Conservation (phyloP, 2,888 invertebrate genomes). For the Lasioglossum marginatum region DNA sequence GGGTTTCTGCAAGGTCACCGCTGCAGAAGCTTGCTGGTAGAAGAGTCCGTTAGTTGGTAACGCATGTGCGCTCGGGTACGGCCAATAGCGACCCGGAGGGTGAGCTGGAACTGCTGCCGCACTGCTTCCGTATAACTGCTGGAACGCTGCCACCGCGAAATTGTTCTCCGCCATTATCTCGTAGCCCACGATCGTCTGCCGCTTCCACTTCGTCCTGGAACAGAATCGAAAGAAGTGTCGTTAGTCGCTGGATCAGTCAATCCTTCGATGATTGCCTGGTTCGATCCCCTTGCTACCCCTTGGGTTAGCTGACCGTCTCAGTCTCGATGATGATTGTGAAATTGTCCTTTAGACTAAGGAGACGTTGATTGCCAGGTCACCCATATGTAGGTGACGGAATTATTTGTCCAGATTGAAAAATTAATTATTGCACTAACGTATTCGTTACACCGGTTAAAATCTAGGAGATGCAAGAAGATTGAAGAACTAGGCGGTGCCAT, state of each 20-base stretch:
- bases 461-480: not conserved
- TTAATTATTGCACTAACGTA: not conserved
- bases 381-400: too few species aligned
- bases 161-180: constrained; percentile 99
- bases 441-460: not conserved
- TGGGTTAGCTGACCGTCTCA: not conserved
- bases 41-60: constrained; percentile 90
- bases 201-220: constrained; percentile 99
- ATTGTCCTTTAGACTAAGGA: too few species aligned
- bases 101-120: constrained; percentile 80
- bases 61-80: constrained; percentile 85
- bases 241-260: constrained; percentile 3
- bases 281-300: not conserved
- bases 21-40: constrained; percentile 92
- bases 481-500: not conserved
- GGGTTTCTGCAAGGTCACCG: constrained; percentile 93
- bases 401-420: too few species aligned
- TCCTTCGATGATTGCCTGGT: not conserved
- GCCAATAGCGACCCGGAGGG: constrained; percentile 83
- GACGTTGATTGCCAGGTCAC: too few species aligned
- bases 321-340: too few species aligned
- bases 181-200: constrained; percentile 98
- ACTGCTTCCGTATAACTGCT: constrained; percentile 92
- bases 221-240: constrained; percentile 65
- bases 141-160: constrained; percentile 98